Conservation (phyloP, 2,888 invertebrate species). For the Noctua janthina region DNA sequence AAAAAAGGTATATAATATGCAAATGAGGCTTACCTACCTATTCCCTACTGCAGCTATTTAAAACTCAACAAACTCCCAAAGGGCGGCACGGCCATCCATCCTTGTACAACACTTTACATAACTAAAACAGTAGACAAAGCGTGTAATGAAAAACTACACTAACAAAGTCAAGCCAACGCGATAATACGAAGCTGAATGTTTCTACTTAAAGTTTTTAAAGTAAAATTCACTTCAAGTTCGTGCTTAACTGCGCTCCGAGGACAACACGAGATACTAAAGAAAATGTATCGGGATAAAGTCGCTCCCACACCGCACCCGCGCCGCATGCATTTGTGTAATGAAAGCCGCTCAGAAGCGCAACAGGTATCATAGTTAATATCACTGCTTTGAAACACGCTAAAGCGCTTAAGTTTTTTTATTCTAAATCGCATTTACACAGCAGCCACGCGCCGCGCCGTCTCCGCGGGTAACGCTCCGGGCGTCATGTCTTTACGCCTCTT, state of each 20-base stretch:
- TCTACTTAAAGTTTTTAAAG: conserved; percentile 61
- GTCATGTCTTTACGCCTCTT: conserved; percentile 34
- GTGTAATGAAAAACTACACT: conserved; percentile 57
- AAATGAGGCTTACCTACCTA: conserved; percentile 10
- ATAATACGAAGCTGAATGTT: conserved; percentile 60
- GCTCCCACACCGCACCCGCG: conserved; percentile 42
- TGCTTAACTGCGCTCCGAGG: conserved; percentile 59
- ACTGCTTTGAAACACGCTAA: conserved; percentile 56
- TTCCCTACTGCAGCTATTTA: conserved; percentile 30
- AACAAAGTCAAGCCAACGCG: conserved; percentile 60
- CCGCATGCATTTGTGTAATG: conserved; percentile 67
- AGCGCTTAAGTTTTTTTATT: conserved; percentile 60
- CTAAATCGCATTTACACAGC: conserved; percentile 35
- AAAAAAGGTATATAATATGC: not conserved
- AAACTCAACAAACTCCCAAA: conserved; percentile 32
- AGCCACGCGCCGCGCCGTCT: conserved; percentile 8
- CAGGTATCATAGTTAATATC: conserved; percentile 68
- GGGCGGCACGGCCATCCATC: conserved; percentile 41
- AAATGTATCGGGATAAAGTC: conserved; percentile 60
- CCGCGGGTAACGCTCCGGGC: conserved; percentile 18
- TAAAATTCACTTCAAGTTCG: conserved; percentile 59
- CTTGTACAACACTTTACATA: conserved; percentile 39
- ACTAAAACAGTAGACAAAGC: conserved; percentile 47
- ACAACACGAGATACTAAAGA: conserved; percentile 58
- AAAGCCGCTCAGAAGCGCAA: conserved; percentile 67